Percentiles rank a stretch among this genome's conserved stretches.
Conservation (phyloP, 2,113 vertebrate species). For the Glaucidium brasilianum region DNA sequence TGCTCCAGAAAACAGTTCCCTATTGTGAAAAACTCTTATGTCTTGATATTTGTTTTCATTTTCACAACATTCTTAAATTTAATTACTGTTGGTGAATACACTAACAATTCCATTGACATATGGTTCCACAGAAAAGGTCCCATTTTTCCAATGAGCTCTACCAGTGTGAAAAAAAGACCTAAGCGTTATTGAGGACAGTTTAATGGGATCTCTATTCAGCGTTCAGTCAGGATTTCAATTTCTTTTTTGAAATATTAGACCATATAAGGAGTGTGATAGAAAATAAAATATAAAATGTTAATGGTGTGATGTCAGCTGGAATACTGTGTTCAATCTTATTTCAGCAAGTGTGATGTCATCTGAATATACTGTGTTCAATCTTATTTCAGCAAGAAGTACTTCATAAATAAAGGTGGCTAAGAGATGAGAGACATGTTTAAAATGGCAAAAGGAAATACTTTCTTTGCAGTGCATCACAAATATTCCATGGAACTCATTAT, state of each 20-base stretch:
- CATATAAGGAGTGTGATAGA: neutral
- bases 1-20: neutral
- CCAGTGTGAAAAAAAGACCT: neutral
- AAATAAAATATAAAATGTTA: neutral
- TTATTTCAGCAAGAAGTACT: neutral
- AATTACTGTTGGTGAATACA: neutral
- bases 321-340: neutral
- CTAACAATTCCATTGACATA: neutral
- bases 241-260: neutral
- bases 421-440: neutral
- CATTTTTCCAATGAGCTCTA: neutral
- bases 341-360: neutral
- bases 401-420: neutral
- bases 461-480: neutral
- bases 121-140: neutral
- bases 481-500: neutral
- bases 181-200: neutral
- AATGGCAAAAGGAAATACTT: neutral
- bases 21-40: neutral
- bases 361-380: too few relatives aligned
- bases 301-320: neutral
- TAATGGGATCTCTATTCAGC: neutral
- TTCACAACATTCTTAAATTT: neutral
- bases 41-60: neutral
- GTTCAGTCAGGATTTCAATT: neutral